These are phyloP conservation scores for Ageneiosus marmoratus DNA, from an alignment of 2,113 vertebrate genomes.

Conservation along the genomic window DNA sequence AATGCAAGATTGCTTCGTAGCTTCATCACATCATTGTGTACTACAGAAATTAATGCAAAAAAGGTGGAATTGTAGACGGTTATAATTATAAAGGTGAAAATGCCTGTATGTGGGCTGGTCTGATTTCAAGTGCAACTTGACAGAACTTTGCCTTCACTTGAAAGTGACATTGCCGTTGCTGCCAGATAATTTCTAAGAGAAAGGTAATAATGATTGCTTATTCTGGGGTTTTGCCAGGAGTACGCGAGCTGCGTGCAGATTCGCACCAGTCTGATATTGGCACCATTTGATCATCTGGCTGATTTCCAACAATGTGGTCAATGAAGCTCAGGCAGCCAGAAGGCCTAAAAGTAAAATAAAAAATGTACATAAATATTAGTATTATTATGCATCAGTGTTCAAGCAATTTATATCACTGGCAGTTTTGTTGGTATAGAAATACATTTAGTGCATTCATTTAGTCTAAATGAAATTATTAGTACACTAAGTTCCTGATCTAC, in stretches of 20 bases:
- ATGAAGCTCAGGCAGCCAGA: constrained; percentile 71
- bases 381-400: neutral
- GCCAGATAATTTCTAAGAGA: neutral
- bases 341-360: constrained; percentile 62
- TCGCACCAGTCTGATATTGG: constrained; percentile 78
- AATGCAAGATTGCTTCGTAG: neutral
- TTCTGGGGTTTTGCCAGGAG: constrained; percentile 41
- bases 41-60: neutral
- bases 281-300: constrained; percentile 80
- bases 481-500: neutral
- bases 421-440: neutral
- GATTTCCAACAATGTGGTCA: constrained; percentile 84
- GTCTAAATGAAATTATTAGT: neutral
- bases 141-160: constrained; percentile 9
- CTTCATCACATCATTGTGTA: neutral
- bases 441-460: neutral
- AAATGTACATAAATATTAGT: neutral
- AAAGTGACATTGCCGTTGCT: neutral
- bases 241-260: constrained; percentile 46
- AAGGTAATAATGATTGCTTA: constrained; percentile 50
- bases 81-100: neutral
- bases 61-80: neutral
- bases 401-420: neutral
- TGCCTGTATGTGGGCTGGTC: neutral
- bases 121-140: constrained; percentile 8